Base-by-base conservation (phyloP, 2,888 invertebrate genomes). In the Agrotis puta region DNA sequence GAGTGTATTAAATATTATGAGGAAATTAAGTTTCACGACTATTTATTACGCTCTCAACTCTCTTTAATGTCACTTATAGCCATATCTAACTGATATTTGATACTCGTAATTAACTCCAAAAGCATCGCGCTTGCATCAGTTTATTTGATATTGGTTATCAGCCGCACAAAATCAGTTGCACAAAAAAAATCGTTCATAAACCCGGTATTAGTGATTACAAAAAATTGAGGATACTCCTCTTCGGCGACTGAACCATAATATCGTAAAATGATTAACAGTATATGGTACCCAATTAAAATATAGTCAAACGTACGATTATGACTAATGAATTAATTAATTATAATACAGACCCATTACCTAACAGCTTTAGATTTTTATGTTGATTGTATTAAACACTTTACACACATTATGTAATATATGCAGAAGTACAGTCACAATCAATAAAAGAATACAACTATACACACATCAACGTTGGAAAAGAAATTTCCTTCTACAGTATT, bases 201-300 rank as follows among this genome's bases (percentile, higher is more conserved):
- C 22, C 22, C 70, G 24, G 27, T 50, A 14, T 78, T 57, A 51
- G 9, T 70, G 56, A 45, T 70, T 67, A 75, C 27, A 6, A 9
- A 6, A 70, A 70, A 56, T 45, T 33, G 48, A 56, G 45, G 5
- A 45, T 45, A 43, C 62, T 22, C 24, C 14, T 76, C 45, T 33
- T 33, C 6, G 16, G 48, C 13, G 39, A 68, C 16, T n/a, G n/a
- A 53, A 43, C 27, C 22, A 54, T 45, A 14, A 13, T 18, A 24
- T 54, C 47, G 11, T 53, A 77, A 51, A 47, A 24, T 77, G 27
- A 56, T 58, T 77, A 39, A 16, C n/a, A 69, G 22, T 18, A 6
- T 22, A 58, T 58, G 69, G 11, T 27, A 72, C 22, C 27, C 71
- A 50, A 72, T 22, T 54, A 50, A 43, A 70, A 45, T n/a, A 50